A percentile compares a stretch with the other conserved stretches of the same genome.
phyloP scores from a whole-genome alignment of 2,888 invertebrate species.

The Temnothorax unifasciatus region DNA sequence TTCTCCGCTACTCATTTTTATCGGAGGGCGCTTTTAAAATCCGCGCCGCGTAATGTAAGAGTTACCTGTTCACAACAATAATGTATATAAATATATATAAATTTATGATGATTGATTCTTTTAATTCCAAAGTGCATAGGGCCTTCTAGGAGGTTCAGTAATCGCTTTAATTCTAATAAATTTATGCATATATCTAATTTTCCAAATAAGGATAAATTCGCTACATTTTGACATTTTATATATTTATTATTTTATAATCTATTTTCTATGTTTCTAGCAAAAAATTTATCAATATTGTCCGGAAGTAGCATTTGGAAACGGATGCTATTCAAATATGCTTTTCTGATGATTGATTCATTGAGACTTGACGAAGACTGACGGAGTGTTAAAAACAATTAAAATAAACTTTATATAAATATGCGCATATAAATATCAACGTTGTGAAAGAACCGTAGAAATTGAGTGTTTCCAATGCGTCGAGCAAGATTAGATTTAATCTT shows the following conservation, averaged over 20 bases:
- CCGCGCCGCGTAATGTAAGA: no score
- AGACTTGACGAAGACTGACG: constrained; percentile 11
- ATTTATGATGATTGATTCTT: no score
- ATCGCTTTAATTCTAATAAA: neutral
- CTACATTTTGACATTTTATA: neutral
- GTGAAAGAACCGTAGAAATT: neutral
- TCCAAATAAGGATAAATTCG: neutral
- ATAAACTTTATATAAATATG: neutral
- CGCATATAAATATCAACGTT: constrained; percentile 2
- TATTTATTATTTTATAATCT: neutral
- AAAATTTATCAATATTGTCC: neutral
- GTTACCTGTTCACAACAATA: no score
- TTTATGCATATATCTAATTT: neutral
- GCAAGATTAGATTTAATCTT: constrained; percentile 25
- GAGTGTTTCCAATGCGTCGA: neutral
- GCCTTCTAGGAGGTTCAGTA: no score
- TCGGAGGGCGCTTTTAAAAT: no score
- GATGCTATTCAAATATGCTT: neutral
- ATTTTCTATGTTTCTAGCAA: neutral
- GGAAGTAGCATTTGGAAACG: neutral
- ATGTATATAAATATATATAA: no score
- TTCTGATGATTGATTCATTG: neutral
- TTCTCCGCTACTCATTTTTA: no score
- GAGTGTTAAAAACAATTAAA: constrained; percentile 10
- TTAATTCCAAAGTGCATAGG: no score